Evolutionary conservation across 2,113 vertebrate genomes (phyloP), one percentile per base, ranked within the genome.

Genomic region (Cathartes aura): DNA sequence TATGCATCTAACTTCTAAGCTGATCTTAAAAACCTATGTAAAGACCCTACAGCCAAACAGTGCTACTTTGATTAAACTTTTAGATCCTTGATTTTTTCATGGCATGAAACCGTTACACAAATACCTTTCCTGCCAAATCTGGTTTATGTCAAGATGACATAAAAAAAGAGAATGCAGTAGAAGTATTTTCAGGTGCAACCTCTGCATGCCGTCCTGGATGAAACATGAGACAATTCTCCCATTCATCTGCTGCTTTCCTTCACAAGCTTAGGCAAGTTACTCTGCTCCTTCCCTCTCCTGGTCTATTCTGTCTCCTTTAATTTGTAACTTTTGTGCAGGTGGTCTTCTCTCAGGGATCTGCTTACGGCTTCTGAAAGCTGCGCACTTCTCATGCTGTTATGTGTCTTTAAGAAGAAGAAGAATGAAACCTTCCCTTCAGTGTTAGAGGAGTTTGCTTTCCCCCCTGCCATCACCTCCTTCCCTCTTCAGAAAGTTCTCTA

Each of bases 151-250:
- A 87, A 95, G 55, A 62, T 59, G 72, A 87, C 36, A 72, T 36
- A 43, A 66, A 80, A 90, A 42, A 45, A 81, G 36, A 71, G n/a
- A 87, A 83, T 38, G 43, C 15, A 55, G 47, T 12, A 76, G 8
- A 89, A 84, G 59, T 82, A 43, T 82, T 95, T 94, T 89, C 91
- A 96, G 64, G 83, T 74, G 89, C 72, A 91, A 84, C 23, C 22
- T 8, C 47, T 91, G n/a, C 50, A 8, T 42, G 45, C 74, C 1
- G 4, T 66, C 24, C 26, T 30, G 43, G 63, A 59, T 63, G 47
- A 91, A 89, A 71, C 1, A 4, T 20, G 24, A 90, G 58, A 43
- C 9, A 34, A 9, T 52, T 59, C 55, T 83, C 48, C 67, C 24
- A n/a, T 55, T 78, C 73, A 23, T 55, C 32, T 3, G 2, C 63